phyloP scores from a whole-genome alignment of 2,113 vertebrate species.

The Sclerurus mexicanus region DNA sequence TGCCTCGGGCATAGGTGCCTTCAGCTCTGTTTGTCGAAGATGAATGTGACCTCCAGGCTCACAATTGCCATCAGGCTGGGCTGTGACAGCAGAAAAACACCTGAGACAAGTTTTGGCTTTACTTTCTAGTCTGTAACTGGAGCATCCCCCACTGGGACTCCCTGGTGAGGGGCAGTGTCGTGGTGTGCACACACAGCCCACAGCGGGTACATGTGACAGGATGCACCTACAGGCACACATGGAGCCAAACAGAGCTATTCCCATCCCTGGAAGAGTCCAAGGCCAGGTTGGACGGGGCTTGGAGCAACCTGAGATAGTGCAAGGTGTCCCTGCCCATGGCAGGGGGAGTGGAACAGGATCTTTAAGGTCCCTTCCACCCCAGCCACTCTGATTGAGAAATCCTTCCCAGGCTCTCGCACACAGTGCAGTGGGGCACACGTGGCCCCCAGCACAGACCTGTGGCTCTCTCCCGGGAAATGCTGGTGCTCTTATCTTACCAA shows the following conservation, averaged over 20 bases:
- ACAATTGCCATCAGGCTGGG: not conserved
- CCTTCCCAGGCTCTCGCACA: not conserved
- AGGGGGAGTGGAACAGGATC: not conserved
- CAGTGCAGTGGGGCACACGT: not conserved
- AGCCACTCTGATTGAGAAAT: not conserved
- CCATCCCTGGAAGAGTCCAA: not conserved
- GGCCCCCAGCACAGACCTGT: fast-evolving
- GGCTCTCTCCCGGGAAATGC: not conserved
- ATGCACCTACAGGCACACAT: fast-evolving
- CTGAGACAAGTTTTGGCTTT: not conserved
- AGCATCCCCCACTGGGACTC: not conserved
- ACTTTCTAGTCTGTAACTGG: not conserved
- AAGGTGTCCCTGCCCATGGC: not conserved
- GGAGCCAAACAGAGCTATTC: not conserved
- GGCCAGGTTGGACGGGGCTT: not conserved
- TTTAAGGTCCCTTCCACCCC: not conserved
- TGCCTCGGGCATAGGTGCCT: not conserved
- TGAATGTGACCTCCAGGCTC: not conserved
- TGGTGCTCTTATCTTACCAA: not conserved
- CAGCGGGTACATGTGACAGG: fast-evolving
- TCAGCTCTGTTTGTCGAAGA: not conserved
- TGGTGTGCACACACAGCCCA: fast-evolving
- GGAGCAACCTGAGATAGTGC: not conserved
- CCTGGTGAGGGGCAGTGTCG: fast-evolving
- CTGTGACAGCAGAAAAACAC: not conserved